Evolutionary conservation across 2,113 vertebrate species (phyloP).

Genomic region (Gambusia holbrooki): DNA sequence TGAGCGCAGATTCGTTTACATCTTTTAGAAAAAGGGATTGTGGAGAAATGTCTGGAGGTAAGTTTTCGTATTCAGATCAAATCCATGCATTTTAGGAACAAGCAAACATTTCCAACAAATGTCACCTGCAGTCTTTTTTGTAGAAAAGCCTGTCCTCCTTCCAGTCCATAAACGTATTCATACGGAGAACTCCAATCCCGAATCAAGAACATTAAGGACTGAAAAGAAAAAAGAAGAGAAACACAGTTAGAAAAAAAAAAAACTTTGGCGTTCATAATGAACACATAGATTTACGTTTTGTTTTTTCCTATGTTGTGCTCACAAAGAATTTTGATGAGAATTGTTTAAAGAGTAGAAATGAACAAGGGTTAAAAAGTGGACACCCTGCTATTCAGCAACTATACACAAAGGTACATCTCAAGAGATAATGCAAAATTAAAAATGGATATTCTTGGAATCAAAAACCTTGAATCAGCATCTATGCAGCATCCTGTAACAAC

Average conservation of each 20-base stretch:
- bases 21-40: too few species aligned
- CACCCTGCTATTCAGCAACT: too few species aligned
- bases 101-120: not conserved
- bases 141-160: constrained; percentile 86
- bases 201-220: constrained; percentile 89
- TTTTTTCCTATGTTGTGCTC: not conserved
- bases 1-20: too few species aligned
- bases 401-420: too few species aligned
- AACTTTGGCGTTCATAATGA: not conserved
- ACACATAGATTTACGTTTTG: not conserved
- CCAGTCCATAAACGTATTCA: constrained; percentile 85
- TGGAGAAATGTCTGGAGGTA: too few species aligned
- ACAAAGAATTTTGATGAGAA: too few species aligned
- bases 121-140: constrained; percentile 86
- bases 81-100: too few species aligned
- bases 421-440: too few species aligned
- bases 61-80: too few species aligned
- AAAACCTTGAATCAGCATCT: too few species aligned
- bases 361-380: not conserved
- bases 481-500: too few species aligned
- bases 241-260: not conserved
- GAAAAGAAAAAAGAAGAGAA: constrained; percentile 14
- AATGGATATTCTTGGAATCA: too few species aligned
- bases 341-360: not conserved
- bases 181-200: constrained; percentile 93